Conservation (phyloP, 2,888 invertebrate genomes). For the Melinopterus prodromus region DNA sequence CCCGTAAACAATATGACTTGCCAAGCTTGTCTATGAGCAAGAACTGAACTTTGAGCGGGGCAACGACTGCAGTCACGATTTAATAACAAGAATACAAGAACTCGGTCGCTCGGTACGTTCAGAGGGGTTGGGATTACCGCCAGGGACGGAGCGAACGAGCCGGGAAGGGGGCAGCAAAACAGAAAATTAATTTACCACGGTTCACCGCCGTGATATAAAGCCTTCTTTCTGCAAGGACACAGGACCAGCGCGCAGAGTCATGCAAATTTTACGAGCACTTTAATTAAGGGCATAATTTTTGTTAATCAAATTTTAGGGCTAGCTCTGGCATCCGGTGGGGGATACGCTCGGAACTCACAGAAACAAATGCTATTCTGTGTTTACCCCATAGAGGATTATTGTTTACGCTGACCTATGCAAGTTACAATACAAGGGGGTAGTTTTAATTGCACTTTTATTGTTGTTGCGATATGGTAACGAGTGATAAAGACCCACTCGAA, state of each 20-base stretch:
- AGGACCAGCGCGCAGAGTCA: slow-evolving; percentile 17
- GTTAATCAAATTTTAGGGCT: slow-evolving; percentile 19
- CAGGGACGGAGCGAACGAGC: background rate
- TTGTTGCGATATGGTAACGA: no score
- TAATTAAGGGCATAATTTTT: slow-evolving; percentile 22
- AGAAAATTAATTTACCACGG: slow-evolving; percentile 4
- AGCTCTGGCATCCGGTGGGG: background rate
- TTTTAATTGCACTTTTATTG: no score
- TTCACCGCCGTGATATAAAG: background rate
- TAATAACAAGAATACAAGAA: background rate
- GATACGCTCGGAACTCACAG: no score
- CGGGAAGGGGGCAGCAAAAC: background rate
- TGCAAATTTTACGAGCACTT: slow-evolving; percentile 27
- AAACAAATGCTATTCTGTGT: no score
- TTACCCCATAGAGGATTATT: no score
- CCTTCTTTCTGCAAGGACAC: background rate
- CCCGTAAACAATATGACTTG: no score
- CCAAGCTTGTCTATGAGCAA: background rate
- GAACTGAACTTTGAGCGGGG: background rate
- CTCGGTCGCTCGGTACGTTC: background rate
- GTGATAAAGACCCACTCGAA: no score
- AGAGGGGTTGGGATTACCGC: background rate
- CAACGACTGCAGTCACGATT: background rate
- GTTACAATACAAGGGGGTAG: no score
- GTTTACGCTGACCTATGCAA: no score